Evolutionary conservation across 1,140 invertebrate species (phyloP), one percentile per base, ranked within the genome.

Genomic region (Wasmannia auropunctata): DNA sequence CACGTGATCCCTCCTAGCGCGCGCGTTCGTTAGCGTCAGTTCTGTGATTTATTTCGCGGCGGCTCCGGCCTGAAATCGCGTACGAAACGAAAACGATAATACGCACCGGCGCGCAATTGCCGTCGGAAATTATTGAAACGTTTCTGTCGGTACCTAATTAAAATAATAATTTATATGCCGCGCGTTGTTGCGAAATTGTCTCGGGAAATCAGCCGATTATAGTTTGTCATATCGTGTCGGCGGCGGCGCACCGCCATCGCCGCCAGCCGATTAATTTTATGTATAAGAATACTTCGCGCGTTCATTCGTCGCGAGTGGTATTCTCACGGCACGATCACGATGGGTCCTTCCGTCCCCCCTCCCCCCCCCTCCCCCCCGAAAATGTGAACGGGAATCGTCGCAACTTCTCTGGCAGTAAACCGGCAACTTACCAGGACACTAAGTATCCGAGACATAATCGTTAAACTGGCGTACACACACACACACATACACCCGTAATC

Each of bases 11-110:
- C 58, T 67, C 46, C 37, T 85, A 81, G 60, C 74, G 72, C 81
- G 72, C 81, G 60, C 86, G 77, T 88, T 89, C 83, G 81, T 88
- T 89, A 88, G 46, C 67, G 81, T 89, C 87, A 63, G 51, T 25
- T 4, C 67, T 37, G 40, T 89, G 83, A 89, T 89, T 89, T 89
- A 89, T 88, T 87, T 83, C 54, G 60, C 86, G 62, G 76, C 81
- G 81, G 81, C 56, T 85, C n/a, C 81, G 81, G n/a, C n/a, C 74
- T 85, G 81, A 75, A 85, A 85, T 85, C 74, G 46, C n/a, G 43
- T 72, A 56, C 79, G 67, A 43, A 60, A 74, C 79, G 79, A 74
- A n/a, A 60, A 74, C 79, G 79, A 83, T 83, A 74, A 83, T 83
- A 74, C 79, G 79, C 79, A 60, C 40, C 67, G 51, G 69, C 40